These are phyloP conservation scores for Cyprinella venusta DNA, from an alignment of 2,797 vertebrate genomes.

Conservation along the genomic window DNA sequence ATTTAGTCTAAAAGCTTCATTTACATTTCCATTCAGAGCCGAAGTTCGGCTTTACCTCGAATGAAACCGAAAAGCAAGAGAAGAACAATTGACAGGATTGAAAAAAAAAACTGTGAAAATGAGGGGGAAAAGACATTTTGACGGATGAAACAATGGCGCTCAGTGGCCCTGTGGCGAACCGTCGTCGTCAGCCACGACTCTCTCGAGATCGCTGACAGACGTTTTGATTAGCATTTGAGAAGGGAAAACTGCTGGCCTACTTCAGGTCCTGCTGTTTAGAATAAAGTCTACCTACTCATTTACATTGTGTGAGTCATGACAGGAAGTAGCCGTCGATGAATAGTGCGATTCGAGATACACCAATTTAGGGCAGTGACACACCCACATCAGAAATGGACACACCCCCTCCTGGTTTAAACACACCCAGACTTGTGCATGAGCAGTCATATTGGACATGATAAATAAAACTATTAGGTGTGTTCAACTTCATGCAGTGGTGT, in stretches of 20 bases:
- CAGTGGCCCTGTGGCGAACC: neutral
- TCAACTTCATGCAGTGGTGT: neutral
- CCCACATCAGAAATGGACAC: neutral
- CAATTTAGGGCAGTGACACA: neutral
- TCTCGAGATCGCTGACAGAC: constrained; percentile 25
- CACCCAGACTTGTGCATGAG: neutral
- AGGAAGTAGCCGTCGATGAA: neutral
- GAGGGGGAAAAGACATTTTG: constrained; percentile 1
- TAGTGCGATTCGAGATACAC: neutral
- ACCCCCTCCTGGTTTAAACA: neutral
- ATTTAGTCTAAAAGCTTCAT: constrained; percentile 57
- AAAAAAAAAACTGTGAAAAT: constrained; percentile 13
- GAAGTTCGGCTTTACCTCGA: constrained; percentile 42
- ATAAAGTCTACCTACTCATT: neutral
- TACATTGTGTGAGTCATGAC: neutral
- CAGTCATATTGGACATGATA: neutral
- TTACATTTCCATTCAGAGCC: constrained; percentile 53
- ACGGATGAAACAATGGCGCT: constrained; percentile 24
- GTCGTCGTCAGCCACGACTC: neutral
- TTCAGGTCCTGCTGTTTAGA: constrained; percentile 44
- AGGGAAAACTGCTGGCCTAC: constrained; percentile 28
- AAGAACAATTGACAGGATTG: constrained; percentile 13
- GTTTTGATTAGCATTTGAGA: constrained; percentile 52
- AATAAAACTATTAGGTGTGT: neutral
- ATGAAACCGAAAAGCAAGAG: neutral